Evolutionary conservation across 2,113 vertebrate genomes (phyloP).

Genomic region (Coptodon bakossiorum): DNA sequence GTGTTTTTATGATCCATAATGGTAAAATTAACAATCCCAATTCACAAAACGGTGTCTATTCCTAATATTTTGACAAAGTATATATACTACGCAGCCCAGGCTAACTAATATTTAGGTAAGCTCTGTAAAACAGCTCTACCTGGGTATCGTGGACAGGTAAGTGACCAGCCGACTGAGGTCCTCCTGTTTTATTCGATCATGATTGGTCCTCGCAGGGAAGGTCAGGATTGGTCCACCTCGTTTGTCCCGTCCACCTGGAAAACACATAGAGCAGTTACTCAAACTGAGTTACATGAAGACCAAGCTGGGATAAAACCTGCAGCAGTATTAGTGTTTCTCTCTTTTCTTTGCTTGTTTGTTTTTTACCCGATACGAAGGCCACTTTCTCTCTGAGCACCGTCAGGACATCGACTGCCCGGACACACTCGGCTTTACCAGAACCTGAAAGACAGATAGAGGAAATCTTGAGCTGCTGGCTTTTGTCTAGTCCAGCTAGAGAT

Average conservation of each 20-base stretch:
- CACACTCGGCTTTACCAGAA: slow-evolving; percentile 85
- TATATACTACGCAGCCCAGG: neutral
- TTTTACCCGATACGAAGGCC: slow-evolving; percentile 94
- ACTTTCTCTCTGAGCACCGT: slow-evolving; percentile 97
- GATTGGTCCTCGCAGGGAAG: slow-evolving; percentile 97
- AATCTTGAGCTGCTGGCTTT: neutral
- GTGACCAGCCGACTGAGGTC: slow-evolving; percentile 94
- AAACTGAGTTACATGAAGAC: neutral
- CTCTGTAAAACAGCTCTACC: slow-evolving; percentile 54
- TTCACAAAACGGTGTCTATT: neutral
- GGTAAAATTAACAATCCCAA: neutral
- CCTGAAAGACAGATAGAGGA: slow-evolving; percentile 58
- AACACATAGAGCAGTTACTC: neutral
- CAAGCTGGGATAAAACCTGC: neutral
- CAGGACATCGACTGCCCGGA: slow-evolving; percentile 93
- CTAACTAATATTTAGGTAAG: neutral
- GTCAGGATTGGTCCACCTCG: slow-evolving; percentile 96
- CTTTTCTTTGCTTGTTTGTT: neutral
- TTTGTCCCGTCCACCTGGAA: slow-evolving; percentile 92
- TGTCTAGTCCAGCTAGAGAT: neutral
- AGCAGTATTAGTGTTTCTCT: neutral
- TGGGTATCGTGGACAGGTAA: slow-evolving; percentile 94
- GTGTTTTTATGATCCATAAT: neutral
- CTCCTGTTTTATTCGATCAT: slow-evolving; percentile 99
- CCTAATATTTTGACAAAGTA: neutral